A percentile compares a stretch with the other conserved stretches of the same genome.
These are phyloP conservation scores for Apis laboriosa DNA, from an alignment of 1,140 invertebrate species.

Conservation along the genomic window DNA sequence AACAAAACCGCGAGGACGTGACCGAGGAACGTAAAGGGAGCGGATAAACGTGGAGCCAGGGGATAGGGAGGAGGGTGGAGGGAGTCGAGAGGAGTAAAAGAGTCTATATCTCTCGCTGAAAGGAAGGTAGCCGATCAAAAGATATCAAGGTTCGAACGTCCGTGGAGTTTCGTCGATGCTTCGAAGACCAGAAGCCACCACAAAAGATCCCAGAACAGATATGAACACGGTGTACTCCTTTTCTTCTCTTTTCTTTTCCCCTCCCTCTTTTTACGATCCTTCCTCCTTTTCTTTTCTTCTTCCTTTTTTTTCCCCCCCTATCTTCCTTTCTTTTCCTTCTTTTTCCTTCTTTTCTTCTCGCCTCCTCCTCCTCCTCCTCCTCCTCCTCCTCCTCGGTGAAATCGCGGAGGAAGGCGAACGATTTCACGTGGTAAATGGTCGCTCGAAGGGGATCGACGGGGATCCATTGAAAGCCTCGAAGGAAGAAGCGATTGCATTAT, in stretches of 20 bases:
- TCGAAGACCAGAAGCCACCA: conserved; percentile 50
- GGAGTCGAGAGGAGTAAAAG: conserved; percentile 46
- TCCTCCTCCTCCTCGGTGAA: conserved; percentile 5
- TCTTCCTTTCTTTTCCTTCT: not conserved
- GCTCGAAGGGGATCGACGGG: conserved; percentile 37
- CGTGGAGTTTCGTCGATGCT: conserved; percentile 9
- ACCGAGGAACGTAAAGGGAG: conserved; percentile 41
- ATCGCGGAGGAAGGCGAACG: conserved; percentile 7
- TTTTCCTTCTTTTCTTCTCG: not conserved
- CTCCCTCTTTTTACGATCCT: not conserved
- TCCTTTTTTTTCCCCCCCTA: not conserved
- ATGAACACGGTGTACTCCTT: not conserved
- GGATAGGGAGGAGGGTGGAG: conserved; percentile 33
- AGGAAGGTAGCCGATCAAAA: conserved; percentile 56
- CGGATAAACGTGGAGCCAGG: conserved; percentile 47
- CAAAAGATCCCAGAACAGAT: conserved; percentile 60
- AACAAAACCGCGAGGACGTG: conserved; percentile 64
- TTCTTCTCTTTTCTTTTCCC: no score
- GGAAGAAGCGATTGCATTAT: conserved; percentile 33
- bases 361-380: not conserved
- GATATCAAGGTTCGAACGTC: conserved; percentile 34
- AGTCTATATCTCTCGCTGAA: conserved; percentile 53
- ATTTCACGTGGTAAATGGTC: conserved; percentile 45
- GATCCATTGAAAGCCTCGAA: conserved; percentile 33
- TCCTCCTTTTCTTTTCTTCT: not conserved